phyloP scores from a whole-genome alignment of 2,888 invertebrate species.

The Heliconius aoede region DNA sequence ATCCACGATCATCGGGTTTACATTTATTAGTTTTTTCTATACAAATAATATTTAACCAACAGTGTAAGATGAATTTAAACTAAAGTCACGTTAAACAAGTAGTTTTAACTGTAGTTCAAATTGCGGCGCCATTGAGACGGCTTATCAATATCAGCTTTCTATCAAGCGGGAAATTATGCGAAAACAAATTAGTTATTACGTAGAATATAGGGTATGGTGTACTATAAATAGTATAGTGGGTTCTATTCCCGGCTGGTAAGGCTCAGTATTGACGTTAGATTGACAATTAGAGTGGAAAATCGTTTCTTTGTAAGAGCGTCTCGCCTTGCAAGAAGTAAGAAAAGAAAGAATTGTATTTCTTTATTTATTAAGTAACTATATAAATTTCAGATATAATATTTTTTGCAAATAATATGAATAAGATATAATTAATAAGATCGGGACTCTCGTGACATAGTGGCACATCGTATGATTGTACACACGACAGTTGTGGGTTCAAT shows the following conservation, averaged over 20 bases:
- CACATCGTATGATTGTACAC: too few relatives aligned
- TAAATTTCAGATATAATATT: background rate
- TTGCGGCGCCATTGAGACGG: constrained; percentile 36
- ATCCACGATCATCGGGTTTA: background rate
- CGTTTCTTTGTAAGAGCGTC: background rate
- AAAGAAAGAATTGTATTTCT: background rate
- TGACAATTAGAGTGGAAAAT: background rate
- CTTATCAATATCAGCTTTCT: constrained; percentile 44
- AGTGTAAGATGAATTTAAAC: background rate
- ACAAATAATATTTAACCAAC: background rate
- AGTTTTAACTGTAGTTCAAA: constrained; percentile 13
- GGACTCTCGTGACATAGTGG: too few relatives aligned
- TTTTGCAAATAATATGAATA: too few relatives aligned
- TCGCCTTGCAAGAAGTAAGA: too few relatives aligned
- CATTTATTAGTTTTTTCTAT: background rate
- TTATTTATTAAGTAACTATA: background rate
- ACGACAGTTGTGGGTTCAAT: too few relatives aligned
- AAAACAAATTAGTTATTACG: constrained; percentile 36
- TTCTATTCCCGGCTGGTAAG: constrained; percentile 16
- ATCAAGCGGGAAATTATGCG: constrained; percentile 43
- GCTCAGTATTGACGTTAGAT: background rate
- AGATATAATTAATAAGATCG: too few relatives aligned
- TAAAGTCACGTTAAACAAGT: background rate
- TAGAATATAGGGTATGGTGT: constrained; percentile 1
- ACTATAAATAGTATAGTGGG: background rate